Base-by-base conservation (phyloP, 2,797 vertebrate species). In the Gymnothorax javanicus region DNA sequence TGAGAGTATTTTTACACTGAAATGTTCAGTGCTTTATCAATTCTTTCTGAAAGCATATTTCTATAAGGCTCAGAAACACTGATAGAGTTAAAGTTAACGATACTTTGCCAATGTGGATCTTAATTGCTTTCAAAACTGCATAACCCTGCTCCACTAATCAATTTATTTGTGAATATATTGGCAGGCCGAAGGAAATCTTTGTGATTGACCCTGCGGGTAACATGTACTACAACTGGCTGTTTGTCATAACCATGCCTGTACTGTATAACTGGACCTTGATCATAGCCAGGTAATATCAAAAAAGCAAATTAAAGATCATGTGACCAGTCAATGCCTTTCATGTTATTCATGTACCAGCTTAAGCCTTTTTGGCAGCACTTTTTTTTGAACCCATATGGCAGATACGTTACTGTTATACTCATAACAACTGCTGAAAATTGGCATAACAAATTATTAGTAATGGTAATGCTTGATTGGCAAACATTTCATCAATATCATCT, bases 191-290 rank as follows among this genome's bases (percentile, higher is more conserved):
- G 92, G 96, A 98, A 88, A 93, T 98, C 87, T 86, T 87, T 13
- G 94, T 96, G 64, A 94, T 99, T 27, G 97, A 99, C 84, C 98
- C 98, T 9, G 95, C 98, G 0, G 96, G 97, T 82, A 98, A 98
- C 92, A 93, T 54, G 0, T 99, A 99, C 93, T 99, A 99, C 92
- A 94, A 98, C 89, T 99, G 98, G 98, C 94, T 99, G 57, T 92
- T 96, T 12, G 89, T 98, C 75, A 98, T 99, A 94, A 97, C 97
- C 4, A 90, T 98, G 85, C 98, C 98, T 15, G 98, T 99, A 87
- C 98, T 99, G 98, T 99, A 99, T 93, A 99, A 99, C 95, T 99
- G 98, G 98, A 97, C 97, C 33, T 94, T 99, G 93, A 94, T 99
- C 88, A 98, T 99, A 23, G 98, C 98, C 91, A 97, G 98, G 98